Base-by-base conservation (phyloP, 2,113 vertebrate genomes). In the Chaetodon trifascialis region DNA sequence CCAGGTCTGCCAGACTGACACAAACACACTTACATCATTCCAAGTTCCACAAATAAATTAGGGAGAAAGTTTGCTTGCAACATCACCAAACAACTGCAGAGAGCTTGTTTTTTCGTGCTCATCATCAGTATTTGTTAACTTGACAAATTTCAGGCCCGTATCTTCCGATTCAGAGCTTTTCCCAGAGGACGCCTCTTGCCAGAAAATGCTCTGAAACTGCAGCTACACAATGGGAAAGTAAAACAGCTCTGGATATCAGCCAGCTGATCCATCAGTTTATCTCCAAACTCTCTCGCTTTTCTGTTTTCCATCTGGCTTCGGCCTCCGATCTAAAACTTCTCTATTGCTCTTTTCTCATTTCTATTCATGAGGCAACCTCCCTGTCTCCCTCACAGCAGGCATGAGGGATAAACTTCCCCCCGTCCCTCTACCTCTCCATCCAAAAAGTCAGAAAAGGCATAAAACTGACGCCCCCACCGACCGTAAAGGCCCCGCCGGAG, bases 1-100 rank as follows among this genome's bases (percentile, higher is more conserved):
- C 44, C 36, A 59, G 86, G 91, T 92, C 88, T 88, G 65, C 80
- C 81, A 77, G 63, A 79, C 62, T 25, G 63, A 80, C 80, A 91
- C 79, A 89, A 84, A 92, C 88, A 89, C 73, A 67, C 77, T 65
- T 49, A 66, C 77, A 83, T 82, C 74, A 76, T 51, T 81, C 79
- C 66, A 63, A 71, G 47, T 46, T 63, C 44, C 80, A 67, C 75
- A 84, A 84, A 88, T 65, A 86, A 75, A 83, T 51, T 1, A 56
- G 63, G 59, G 56, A 47, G 42, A 83, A 64, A 63, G 84, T 85
- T 78, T 75, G 2, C 51, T 72, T 73, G 62, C 52, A 1, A 64
- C 66, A 62, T 78, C 44, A 40, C 49, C 34, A 42, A 11, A 49
- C 52, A 15, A 23, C 59, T 36, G 42, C 38, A 56, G 40, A 55